Evolutionary conservation across 2,113 vertebrate species (phyloP), one percentile per base, ranked within the genome.

Genomic region (Lepus timidus): DNA sequence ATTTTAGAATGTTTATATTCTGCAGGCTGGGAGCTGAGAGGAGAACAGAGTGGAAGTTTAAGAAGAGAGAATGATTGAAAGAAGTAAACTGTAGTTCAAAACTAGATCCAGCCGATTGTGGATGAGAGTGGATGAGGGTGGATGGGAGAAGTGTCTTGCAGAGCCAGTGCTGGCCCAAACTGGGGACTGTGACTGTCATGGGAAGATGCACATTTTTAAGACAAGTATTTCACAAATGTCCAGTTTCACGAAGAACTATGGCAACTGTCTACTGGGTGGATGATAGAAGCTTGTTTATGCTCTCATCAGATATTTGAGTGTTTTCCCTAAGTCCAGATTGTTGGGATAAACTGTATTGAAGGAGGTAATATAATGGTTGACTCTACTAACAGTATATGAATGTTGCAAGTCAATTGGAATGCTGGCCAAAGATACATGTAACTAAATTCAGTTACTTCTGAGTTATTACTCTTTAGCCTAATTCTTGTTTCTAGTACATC

Each of bases 401-500:
- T 58, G 36, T 44, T 94, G 76, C 14, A 27, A n/a, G 44, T 67
- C 23, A 22, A 6, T 85, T 76, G 61, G 73, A 80, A 49, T 44
- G 80, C 0, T 65, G 65, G 25, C 52, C 67, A 61, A 55, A 82
- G 62, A 27, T 62, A 9, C 39, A 36, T 93, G 29, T 80, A 88
- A 81, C 33, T 88, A 44, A 31, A 55, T 44, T 36, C 16, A 84
- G 19, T 82, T 88, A 62, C 73, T 94, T 39, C 78, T 81, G 61
- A 11, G 14, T 90, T 67, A 3, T 25, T 67, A 25, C 52, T 39
- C 1, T 12, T 94, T 62, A 78, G 55, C 12, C 29, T 58, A 65
- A 22, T 96, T 91, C 17, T 91, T 44, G 13, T 74, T 95, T 92
- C n/a, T 11, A 9, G 94, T 65, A 65, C 22, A 39, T 25, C 83